These are phyloP conservation scores for Paramormyrops hopkinsi DNA, from an alignment of 2,797 vertebrate genomes.

Conservation along the genomic window DNA sequence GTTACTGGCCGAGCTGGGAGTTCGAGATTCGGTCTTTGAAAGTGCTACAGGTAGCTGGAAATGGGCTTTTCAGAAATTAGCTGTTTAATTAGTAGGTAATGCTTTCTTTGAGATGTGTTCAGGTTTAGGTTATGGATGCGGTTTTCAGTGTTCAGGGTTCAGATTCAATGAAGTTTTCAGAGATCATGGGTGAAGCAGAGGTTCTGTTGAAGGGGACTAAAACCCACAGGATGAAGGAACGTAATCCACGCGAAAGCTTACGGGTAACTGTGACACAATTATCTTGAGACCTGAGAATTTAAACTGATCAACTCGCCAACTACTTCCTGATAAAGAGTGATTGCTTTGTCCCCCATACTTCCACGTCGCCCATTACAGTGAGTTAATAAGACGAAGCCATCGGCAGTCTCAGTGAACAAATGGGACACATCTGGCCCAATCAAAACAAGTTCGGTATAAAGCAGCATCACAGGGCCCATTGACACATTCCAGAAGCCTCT, in stretches of 20 bases:
- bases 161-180: neutral
- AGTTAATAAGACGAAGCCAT: neutral
- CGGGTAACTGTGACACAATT: neutral
- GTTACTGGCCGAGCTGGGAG: neutral
- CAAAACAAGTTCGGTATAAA: neutral
- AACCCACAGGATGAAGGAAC: neutral
- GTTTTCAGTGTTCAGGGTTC: neutral
- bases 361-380: neutral
- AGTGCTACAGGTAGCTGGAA: neutral
- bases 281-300: neutral
- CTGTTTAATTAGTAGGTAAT: neutral
- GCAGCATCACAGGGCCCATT: neutral
- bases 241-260: neutral
- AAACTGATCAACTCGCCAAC: neutral
- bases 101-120: neutral
- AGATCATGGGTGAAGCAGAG: neutral
- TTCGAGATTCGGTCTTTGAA: neutral
- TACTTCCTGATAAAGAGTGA: neutral
- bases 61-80: neutral
- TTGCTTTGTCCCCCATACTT: neutral
- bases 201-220: neutral
- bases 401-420: neutral
- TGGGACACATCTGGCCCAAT: neutral
- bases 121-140: neutral
- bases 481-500: neutral